Evolutionary conservation across 2,888 invertebrate genomes (phyloP).

Genomic region (Neoaliturus tenellus): DNA sequence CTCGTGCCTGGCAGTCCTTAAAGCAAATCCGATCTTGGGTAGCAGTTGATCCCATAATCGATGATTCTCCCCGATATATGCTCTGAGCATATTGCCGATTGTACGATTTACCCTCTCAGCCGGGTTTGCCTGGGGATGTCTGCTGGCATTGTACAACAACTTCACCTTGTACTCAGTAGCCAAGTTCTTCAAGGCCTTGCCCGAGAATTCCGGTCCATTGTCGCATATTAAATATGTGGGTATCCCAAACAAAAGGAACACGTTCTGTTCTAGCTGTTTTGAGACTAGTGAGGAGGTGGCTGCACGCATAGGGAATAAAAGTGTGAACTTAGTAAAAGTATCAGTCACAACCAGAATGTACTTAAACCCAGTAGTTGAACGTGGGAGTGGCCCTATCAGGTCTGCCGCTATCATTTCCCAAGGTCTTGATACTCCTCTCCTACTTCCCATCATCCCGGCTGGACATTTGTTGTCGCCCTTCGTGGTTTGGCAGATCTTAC

Average conservation of each 20-base stretch:
- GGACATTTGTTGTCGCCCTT: slow-evolving; percentile 20
- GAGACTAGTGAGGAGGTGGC: slow-evolving; percentile 61
- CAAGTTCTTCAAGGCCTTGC: neutral
- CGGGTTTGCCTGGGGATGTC: slow-evolving; percentile 69
- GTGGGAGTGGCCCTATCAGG: slow-evolving; percentile 68
- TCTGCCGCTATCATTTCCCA: slow-evolving; percentile 62
- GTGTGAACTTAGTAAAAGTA: slow-evolving; percentile 66
- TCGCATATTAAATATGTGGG: slow-evolving; percentile 37
- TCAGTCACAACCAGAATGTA: slow-evolving; percentile 67
- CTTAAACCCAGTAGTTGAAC: slow-evolving; percentile 65
- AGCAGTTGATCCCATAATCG: slow-evolving; percentile 64
- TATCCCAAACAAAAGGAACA: slow-evolving; percentile 40
- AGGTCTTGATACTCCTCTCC: neutral
- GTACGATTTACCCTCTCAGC: slow-evolving; percentile 69
- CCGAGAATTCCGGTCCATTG: slow-evolving; percentile 41
- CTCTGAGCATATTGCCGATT: slow-evolving; percentile 68
- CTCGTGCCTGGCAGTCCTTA: slow-evolving; percentile 63
- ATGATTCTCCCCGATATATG: slow-evolving; percentile 67
- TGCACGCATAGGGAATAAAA: slow-evolving; percentile 61
- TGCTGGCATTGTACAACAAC: slow-evolving; percentile 65
- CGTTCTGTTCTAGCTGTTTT: slow-evolving; percentile 34
- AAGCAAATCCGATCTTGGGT: slow-evolving; percentile 62
- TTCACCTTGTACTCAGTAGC: slow-evolving; percentile 51
- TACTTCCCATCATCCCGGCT: neutral
- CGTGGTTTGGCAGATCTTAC: slow-evolving; percentile 35